A percentile compares a stretch with the other conserved stretches of the same genome.
Conservation (phyloP, 2,113 vertebrate species). For the Etheostoma spectabile region DNA sequence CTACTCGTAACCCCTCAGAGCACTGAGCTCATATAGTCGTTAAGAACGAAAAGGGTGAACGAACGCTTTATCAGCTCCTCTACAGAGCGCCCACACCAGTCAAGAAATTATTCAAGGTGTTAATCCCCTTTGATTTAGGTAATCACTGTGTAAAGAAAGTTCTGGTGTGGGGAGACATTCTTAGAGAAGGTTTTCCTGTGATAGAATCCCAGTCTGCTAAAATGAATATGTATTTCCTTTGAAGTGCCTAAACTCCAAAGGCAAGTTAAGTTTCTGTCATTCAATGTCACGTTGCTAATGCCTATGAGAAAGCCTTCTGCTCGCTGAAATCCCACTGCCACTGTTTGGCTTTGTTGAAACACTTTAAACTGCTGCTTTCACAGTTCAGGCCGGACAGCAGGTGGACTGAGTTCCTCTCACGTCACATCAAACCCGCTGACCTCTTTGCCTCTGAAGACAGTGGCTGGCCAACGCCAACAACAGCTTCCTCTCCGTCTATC, state of each 20-base stretch:
- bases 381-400: conserved; percentile 50
- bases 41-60: conserved; percentile 49
- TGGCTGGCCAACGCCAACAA: conserved; percentile 5
- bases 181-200: conserved; percentile 17
- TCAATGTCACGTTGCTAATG: conserved; percentile 16
- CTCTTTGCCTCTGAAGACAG: conserved; percentile 1
- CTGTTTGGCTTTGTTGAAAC: conserved; percentile 39
- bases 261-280: conserved; percentile 10
- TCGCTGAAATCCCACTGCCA: conserved; percentile 12
- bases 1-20: conserved; percentile 39
- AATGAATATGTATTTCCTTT: conserved; percentile 34
- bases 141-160: conserved; percentile 60
- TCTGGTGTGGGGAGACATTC: background rate
- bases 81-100: conserved; percentile 27
- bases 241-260: conserved; percentile 13
- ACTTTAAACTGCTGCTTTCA: conserved; percentile 39
- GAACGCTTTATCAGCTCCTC: conserved; percentile 67
- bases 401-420: conserved; percentile 46
- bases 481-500: conserved; percentile 17
- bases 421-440: conserved; percentile 61
- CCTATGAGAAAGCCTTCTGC: background rate
- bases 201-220: conserved; percentile 18
- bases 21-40: conserved; percentile 43
- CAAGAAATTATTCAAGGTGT: conserved; percentile 47
- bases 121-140: conserved; percentile 66